These are phyloP conservation scores for Brachypalpus laphriformis DNA, from an alignment of 2,888 invertebrate species.

Conservation along the genomic window DNA sequence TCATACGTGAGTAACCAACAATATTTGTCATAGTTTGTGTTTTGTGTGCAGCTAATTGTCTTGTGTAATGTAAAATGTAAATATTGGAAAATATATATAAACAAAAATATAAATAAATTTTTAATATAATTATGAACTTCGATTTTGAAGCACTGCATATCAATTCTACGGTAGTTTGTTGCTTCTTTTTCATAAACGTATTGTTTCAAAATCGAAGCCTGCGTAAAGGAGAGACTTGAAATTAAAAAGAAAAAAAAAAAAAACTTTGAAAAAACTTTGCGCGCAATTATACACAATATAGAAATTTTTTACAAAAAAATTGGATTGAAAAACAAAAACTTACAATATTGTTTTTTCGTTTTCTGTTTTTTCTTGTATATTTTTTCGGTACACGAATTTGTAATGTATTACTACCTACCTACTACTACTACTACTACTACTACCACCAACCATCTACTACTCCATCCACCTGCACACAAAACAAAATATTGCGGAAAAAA, in stretches of 20 bases:
- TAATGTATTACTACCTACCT: constrained; percentile 68
- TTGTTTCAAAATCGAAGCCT: constrained; percentile 54
- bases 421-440: constrained; percentile 64
- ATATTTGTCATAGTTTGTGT: constrained; percentile 62
- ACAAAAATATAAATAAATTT: constrained; percentile 31
- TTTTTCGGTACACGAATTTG: constrained; percentile 74
- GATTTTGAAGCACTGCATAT: constrained; percentile 46
- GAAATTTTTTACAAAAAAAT: constrained; percentile 24
- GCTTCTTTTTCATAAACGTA: constrained; percentile 39
- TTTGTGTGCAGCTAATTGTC: constrained; percentile 73
- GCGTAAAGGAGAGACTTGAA: not conserved
- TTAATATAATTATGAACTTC: constrained; percentile 25
- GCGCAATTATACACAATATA: constrained; percentile 26
- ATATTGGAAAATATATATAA: constrained; percentile 73
- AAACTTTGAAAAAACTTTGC: constrained; percentile 17
- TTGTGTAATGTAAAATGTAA: constrained; percentile 66
- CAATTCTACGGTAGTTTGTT: constrained; percentile 18
- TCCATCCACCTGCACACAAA: constrained; percentile 73
- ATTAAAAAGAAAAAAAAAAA: no score
- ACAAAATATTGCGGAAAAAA: constrained; percentile 66
- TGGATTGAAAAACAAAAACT: constrained; percentile 70
- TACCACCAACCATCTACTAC: constrained; percentile 69
- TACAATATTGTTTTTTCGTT: constrained; percentile 70
- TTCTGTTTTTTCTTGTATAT: constrained; percentile 74
- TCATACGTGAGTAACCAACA: constrained; percentile 48